Conservation (phyloP, 2,888 invertebrate species). For the Melieria crassipennis region DNA sequence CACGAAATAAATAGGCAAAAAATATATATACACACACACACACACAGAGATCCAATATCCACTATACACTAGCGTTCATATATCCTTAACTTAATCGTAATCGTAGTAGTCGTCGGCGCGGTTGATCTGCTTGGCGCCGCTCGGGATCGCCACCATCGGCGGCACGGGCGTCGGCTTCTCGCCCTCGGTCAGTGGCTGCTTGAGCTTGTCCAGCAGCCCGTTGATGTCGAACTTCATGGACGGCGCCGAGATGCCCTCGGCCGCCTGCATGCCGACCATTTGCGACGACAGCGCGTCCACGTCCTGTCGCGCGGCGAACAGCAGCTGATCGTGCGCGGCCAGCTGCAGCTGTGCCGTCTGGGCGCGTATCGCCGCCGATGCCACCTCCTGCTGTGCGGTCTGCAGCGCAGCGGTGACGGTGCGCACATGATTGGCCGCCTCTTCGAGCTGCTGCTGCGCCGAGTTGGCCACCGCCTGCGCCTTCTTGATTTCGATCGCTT, state of each 20-base stretch:
- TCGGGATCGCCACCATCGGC: slow-evolving; percentile 42
- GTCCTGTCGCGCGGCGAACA: slow-evolving; percentile 65
- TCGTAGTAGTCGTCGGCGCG: slow-evolving; percentile 19
- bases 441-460: slow-evolving; percentile 61
- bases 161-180: slow-evolving; percentile 61
- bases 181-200: slow-evolving; percentile 52
- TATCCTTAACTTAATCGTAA: slow-evolving; percentile 34
- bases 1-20: slow-evolving; percentile 32
- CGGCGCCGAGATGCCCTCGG: slow-evolving; percentile 59
- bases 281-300: slow-evolving; percentile 65
- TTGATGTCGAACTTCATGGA: slow-evolving; percentile 55
- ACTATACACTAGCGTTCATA: slow-evolving; percentile 21
- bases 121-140: neutral
- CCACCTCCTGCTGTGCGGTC: slow-evolving; percentile 64
- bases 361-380: slow-evolving; percentile 62
- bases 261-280: slow-evolving; percentile 63
- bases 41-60: neutral
- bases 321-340: slow-evolving; percentile 64
- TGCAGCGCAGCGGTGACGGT: slow-evolving; percentile 60
- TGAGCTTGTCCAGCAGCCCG: slow-evolving; percentile 55
- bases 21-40: slow-evolving; percentile 3
- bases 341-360: slow-evolving; percentile 65
- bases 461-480: slow-evolving; percentile 61
- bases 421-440: slow-evolving; percentile 63
- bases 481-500: slow-evolving; percentile 63